These are phyloP conservation scores for Turdus rufiventris DNA, from an alignment of 2,113 vertebrate species.

Conservation along the genomic window DNA sequence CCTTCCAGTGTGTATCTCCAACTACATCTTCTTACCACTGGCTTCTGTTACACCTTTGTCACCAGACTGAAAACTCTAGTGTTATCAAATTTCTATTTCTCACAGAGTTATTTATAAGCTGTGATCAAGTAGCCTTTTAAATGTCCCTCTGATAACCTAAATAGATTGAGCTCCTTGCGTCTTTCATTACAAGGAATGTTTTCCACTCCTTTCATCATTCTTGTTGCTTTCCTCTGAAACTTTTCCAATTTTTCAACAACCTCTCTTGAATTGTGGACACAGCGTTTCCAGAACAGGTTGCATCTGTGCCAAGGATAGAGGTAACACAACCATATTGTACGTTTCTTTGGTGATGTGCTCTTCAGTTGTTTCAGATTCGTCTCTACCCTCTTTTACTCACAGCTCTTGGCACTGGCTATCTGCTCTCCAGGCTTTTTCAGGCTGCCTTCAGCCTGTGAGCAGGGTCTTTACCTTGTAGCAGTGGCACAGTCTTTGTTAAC, in stretches of 20 bases:
- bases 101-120: conserved; percentile 31
- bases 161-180: not conserved
- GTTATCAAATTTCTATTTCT: conserved; percentile 36
- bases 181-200: conserved; percentile 36
- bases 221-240: conserved; percentile 31
- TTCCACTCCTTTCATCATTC: conserved; percentile 43
- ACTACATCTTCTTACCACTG: not conserved
- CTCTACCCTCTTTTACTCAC: not conserved
- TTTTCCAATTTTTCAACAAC: conserved; percentile 45
- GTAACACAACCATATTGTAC: not conserved
- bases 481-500: not conserved
- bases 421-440: not conserved
- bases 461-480: not conserved
- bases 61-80: not conserved
- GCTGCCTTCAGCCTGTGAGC: not conserved
- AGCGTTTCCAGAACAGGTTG: conserved; percentile 1
- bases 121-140: conserved; percentile 38
- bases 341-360: not conserved
- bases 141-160: not conserved
- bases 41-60: conserved; percentile 28
- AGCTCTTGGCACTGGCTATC: not conserved
- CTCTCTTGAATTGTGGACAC: not conserved
- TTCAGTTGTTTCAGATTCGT: not conserved
- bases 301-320: conserved; percentile 4
- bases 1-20: not conserved